A percentile compares a stretch with the other conserved stretches of the same genome.
Conservation (phyloP, 2,113 vertebrate species). For the Naja naja region DNA sequence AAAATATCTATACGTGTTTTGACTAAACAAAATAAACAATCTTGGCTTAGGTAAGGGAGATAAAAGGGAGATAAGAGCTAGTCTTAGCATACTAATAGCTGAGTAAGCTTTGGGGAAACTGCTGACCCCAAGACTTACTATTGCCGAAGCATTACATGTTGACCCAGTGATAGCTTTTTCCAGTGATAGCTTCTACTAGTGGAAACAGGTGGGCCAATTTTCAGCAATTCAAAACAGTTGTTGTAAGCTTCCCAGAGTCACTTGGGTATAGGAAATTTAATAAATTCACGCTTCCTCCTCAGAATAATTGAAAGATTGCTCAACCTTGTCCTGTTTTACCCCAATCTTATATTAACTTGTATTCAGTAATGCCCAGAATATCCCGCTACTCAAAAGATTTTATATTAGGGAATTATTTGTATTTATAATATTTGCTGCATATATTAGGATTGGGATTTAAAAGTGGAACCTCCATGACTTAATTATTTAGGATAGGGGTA, state of each 20-base stretch:
- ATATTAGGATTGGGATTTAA: neutral
- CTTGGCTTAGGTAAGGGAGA: neutral
- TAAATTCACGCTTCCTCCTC: neutral
- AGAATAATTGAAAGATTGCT: neutral
- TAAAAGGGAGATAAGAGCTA: slow-evolving; percentile 16
- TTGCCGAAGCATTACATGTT: neutral
- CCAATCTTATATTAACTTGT: neutral
- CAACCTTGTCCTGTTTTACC: neutral
- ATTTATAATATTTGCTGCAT: neutral
- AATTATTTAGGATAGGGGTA: neutral
- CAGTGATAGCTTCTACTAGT: neutral
- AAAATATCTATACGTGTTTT: neutral
- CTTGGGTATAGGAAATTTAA: neutral
- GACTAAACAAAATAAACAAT: slow-evolving; percentile 5
- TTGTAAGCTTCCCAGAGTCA: neutral
- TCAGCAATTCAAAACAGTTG: neutral
- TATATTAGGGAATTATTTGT: neutral
- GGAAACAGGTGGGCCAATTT: neutral
- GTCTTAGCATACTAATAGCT: rapidly evolving
- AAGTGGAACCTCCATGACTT: neutral
- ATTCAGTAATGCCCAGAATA: neutral
- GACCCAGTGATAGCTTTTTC: neutral
- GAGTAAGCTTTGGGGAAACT: neutral
- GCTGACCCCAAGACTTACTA: neutral
- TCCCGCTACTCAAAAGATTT: neutral